These are phyloP conservation scores for Hydroisotoma schaefferi DNA, from an alignment of 2,888 invertebrate genomes.

Conservation along the genomic window DNA sequence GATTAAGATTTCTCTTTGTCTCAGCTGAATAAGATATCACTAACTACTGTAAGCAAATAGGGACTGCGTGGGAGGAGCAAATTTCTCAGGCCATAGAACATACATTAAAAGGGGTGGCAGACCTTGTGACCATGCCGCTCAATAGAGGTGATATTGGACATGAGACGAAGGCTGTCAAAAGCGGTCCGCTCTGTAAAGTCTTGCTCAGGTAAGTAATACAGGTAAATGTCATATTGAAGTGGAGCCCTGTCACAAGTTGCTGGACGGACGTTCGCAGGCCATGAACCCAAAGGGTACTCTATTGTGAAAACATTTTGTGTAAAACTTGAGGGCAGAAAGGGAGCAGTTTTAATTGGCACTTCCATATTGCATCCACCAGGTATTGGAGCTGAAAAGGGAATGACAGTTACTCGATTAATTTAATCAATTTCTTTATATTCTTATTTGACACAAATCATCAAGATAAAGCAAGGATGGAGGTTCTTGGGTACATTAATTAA, in stretches of 20 bases:
- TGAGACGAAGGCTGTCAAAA: conserved; percentile 60
- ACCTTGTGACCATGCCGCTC: conserved; percentile 55
- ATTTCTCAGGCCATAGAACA: background rate
- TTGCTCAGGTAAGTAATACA: conserved; percentile 61
- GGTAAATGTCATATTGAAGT: conserved; percentile 60
- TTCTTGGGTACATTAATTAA: background rate
- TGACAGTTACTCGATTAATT: background rate
- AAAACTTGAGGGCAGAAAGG: conserved; percentile 58
- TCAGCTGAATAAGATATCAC: background rate
- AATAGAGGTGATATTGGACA: conserved; percentile 62
- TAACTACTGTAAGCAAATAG: conserved; percentile 5
- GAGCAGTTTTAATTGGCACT: conserved; percentile 60
- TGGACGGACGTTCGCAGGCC: conserved; percentile 51
- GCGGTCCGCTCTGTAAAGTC: conserved; percentile 59
- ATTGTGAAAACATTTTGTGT: conserved; percentile 56
- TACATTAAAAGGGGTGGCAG: background rate
- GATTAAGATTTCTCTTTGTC: background rate
- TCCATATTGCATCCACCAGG: conserved; percentile 77
- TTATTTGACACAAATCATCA: background rate
- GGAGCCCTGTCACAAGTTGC: conserved; percentile 50
- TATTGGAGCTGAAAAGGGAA: conserved; percentile 62
- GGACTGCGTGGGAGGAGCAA: background rate
- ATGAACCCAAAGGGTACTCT: conserved; percentile 55
- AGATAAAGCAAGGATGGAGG: background rate
- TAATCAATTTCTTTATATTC: background rate